Evolutionary conservation across 35 echinoderm and acorn worm species (phyloP).

Genomic region (Lytechinus variegatus): DNA sequence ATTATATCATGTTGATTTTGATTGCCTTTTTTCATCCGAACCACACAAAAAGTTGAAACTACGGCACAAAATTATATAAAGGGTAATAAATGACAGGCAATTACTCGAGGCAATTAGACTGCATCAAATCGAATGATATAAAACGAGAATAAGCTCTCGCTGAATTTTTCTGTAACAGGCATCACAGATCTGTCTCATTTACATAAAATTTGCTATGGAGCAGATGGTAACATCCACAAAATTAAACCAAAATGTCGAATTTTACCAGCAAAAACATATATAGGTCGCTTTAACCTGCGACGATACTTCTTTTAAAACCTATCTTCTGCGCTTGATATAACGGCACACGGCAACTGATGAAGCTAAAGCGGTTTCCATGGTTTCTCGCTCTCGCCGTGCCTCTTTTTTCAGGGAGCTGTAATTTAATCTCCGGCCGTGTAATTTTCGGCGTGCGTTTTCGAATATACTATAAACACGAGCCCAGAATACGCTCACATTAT

Average conservation of each 20-base stretch:
- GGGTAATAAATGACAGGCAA: not conserved
- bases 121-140: too few relatives aligned
- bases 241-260: not conserved
- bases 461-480: not conserved
- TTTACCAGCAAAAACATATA: not conserved
- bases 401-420: slow-evolving; percentile 17
- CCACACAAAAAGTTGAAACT: too few relatives aligned
- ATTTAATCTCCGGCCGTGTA: slow-evolving; percentile 41
- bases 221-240: not conserved
- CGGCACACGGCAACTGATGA: slow-evolving; percentile 4
- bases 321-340: not conserved
- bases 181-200: not conserved
- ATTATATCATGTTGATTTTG: too few relatives aligned
- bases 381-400: not conserved
- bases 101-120: too few relatives aligned
- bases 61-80: not conserved
- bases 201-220: not conserved
- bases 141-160: too few relatives aligned
- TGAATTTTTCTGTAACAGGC: too few relatives aligned
- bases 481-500: not conserved
- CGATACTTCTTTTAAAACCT: not conserved
- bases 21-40: too few relatives aligned
- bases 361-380: slow-evolving; percentile 1
- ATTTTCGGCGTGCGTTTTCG: slow-evolving; percentile 9
- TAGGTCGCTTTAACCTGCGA: not conserved